Evolutionary conservation across 2,888 invertebrate species (phyloP).

Genomic region (Malthinus flaveolus): DNA sequence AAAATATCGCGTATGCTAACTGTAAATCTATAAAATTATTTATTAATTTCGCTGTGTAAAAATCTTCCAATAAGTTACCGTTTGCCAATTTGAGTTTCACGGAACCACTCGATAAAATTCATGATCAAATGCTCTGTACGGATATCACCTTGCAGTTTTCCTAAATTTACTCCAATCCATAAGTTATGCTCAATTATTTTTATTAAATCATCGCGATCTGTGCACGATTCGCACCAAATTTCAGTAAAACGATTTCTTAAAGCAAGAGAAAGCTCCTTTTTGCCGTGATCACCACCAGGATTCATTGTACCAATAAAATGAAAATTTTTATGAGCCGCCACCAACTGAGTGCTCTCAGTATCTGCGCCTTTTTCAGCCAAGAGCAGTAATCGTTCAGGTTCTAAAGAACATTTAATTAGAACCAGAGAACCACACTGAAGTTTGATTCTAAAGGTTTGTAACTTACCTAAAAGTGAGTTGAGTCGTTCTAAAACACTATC

Average conservation of each 20-base stretch:
- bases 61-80: slow-evolving; percentile 46
- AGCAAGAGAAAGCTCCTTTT: slow-evolving; percentile 98
- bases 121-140: slow-evolving; percentile 73
- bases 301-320: slow-evolving; percentile 98
- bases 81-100: slow-evolving; percentile 69
- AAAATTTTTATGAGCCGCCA: slow-evolving; percentile 73
- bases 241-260: slow-evolving; percentile 97
- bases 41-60: neutral
- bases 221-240: slow-evolving; percentile 92
- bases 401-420: slow-evolving; percentile 49
- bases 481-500: slow-evolving; percentile 97
- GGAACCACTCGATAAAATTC: slow-evolving; percentile 80
- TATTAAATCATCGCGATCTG: slow-evolving; percentile 72
- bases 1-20: slow-evolving; percentile 90
- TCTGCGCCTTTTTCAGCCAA: slow-evolving; percentile 87
- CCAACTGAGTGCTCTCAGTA: slow-evolving; percentile 60
- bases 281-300: slow-evolving; percentile 99
- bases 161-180: slow-evolving; percentile 57
- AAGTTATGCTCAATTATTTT: slow-evolving; percentile 83
- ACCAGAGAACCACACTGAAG: too few relatives aligned
- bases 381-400: slow-evolving; percentile 88
- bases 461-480: slow-evolving; percentile 82
- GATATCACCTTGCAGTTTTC: slow-evolving; percentile 59
- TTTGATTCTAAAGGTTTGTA: too few relatives aligned
- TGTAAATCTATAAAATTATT: slow-evolving; percentile 64